Conservation (phyloP, 2,888 invertebrate species). For the Hirtodrosophila trivittata region DNA sequence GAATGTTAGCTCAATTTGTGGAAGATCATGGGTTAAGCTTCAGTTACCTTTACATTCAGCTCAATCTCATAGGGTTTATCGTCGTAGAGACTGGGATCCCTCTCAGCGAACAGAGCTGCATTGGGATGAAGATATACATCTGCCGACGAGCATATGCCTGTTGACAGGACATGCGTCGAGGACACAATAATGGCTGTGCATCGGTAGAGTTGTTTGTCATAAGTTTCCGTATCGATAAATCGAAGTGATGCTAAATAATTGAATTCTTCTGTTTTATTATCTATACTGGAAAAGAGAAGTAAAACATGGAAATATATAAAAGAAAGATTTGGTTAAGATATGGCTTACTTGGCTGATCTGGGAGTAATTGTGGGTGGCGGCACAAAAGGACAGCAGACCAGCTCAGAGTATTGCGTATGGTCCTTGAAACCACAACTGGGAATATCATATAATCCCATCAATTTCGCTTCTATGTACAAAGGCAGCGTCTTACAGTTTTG, state of each 20-base stretch:
- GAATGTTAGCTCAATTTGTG: no score
- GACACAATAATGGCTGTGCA: slow-evolving; percentile 21
- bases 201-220: no score
- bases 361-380: background rate
- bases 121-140: fast-evolving
- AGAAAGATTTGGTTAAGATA: background rate
- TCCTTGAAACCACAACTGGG: slow-evolving; percentile 2
- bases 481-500: background rate
- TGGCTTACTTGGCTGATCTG: background rate
- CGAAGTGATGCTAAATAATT: slow-evolving; percentile 8
- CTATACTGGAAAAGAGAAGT: background rate
- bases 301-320: no score
- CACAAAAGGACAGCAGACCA: slow-evolving; percentile 28
- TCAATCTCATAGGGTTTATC: fast-evolving
- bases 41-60: background rate
- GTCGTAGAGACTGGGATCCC: background rate
- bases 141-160: slow-evolving; percentile 14
- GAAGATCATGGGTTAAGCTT: no score
- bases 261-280: no score
- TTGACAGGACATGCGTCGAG: slow-evolving; percentile 4
- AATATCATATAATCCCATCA: background rate
- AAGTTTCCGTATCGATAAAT: background rate
- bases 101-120: background rate
- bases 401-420: background rate
- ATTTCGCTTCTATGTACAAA: background rate